Base-by-base conservation (phyloP, 1,140 invertebrate species). In the Orchesella cincta region DNA sequence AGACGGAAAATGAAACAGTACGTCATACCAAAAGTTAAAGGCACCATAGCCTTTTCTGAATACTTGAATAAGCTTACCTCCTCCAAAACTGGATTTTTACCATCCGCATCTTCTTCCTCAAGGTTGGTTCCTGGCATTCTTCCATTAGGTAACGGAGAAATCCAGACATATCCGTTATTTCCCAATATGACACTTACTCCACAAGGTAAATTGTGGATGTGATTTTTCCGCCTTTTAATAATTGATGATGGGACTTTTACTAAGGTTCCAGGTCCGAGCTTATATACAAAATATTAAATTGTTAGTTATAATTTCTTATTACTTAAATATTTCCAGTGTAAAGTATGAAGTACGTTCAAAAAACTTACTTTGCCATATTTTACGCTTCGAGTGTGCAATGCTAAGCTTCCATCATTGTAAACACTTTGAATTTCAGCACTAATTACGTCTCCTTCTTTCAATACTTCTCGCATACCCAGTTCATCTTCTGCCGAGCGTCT, bases 121-220 rank as follows among this genome's bases (percentile, higher is more conserved):
- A 77, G n/a, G 73, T 79, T 82, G 8, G 51, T 86, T 84, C 81
- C 81, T 2, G 81, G 81, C 81, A 82, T 82, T n/a, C 81, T 35
- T 20, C 81, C 81, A 67, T 82, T 80, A 2, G 72, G 64, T 71
- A 88, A 91, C 20, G 94, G 93, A 75, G 91, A 92, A 70, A 99
- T 93, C 95, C 96, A 99, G 73, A 99, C 92, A 81, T 92, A 98
- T 0, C 98, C 98, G 86, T 99, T 99, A 82, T 95, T 96, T 12
- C 97, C 97, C 12, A 99, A 89, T 76, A 99, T 98, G 12, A 99
- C 87, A 80, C 92, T 94, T 0, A 93, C 92, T 0, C 97, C 97
- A 85, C 92, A 94, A 0, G 93, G 91, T 36, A 99, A 87, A 85
- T 94, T 94, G 83, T 98, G 96, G 84, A 98, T 99, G 86, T 99